A percentile compares a stretch with the other conserved stretches of the same genome.
phyloP scores from a whole-genome alignment of 2,797 vertebrate species.

The Gallirallus australis region DNA sequence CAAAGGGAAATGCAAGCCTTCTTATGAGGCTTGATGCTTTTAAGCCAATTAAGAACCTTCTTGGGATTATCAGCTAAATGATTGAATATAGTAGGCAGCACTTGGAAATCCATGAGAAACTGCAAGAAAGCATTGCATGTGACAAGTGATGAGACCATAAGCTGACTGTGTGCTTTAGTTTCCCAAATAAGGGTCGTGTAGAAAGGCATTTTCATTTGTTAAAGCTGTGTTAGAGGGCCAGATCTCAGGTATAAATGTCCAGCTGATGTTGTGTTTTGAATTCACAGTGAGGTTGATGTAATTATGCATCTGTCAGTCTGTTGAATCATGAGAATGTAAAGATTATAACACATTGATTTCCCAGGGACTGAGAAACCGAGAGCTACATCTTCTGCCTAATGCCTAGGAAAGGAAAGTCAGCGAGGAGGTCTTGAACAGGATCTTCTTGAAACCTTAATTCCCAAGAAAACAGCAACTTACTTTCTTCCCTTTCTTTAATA shows the following conservation, averaged over 20 bases:
- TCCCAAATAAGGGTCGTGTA: background rate
- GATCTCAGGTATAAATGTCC: background rate
- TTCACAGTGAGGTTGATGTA: background rate
- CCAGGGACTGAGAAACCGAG: conserved; percentile 35
- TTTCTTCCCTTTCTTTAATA: background rate
- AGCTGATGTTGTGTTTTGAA: background rate
- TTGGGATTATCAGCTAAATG: background rate
- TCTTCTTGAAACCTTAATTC: conserved; percentile 31
- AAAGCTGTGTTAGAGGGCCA: background rate
- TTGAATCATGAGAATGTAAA: conserved; percentile 27
- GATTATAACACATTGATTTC: conserved; percentile 40
- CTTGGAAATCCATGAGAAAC: background rate
- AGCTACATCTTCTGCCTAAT: conserved; percentile 22
- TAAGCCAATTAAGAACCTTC: background rate
- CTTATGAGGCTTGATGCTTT: background rate
- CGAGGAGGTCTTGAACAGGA: conserved; percentile 35
- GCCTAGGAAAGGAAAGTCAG: conserved; percentile 46
- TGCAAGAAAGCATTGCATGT: background rate
- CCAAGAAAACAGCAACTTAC: background rate
- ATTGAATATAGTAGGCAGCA: background rate
- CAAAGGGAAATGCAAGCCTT: background rate
- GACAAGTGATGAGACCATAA: background rate
- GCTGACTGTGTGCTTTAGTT: background rate
- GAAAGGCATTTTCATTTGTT: background rate
- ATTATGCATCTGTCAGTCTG: conserved; percentile 20